phyloP scores from a whole-genome alignment of 2,888 invertebrate species.

The Carabus problematicus region DNA sequence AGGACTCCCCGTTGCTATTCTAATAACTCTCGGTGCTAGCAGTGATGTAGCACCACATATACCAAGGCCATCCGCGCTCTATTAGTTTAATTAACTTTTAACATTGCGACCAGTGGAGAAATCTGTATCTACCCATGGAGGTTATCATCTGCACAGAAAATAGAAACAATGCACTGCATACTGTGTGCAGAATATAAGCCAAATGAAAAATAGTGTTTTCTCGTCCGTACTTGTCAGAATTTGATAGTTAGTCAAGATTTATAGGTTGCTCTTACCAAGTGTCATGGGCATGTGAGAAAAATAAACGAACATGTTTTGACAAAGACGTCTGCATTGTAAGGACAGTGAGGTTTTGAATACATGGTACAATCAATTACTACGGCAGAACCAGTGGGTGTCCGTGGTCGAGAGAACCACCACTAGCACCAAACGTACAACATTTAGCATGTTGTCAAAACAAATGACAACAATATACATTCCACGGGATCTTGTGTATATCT shows the following conservation, averaged over 20 bases:
- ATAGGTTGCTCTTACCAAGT: too few relatives aligned
- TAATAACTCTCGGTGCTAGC: conserved; percentile 48
- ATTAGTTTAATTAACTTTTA: conserved; percentile 39
- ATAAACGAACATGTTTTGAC: conserved; percentile 32
- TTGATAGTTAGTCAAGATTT: too few relatives aligned
- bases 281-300: neutral
- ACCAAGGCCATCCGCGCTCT: conserved; percentile 33
- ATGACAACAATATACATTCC: conserved; percentile 39
- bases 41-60: conserved; percentile 21
- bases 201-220: too few relatives aligned
- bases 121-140: too few relatives aligned
- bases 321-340: conserved; percentile 31
- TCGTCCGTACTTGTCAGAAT: too few relatives aligned
- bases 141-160: too few relatives aligned
- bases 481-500: neutral
- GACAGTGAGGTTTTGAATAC: conserved; percentile 6
- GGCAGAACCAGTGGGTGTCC: conserved; percentile 11
- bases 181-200: too few relatives aligned
- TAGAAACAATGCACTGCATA: too few relatives aligned
- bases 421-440: conserved; percentile 17
- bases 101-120: conserved; percentile 24
- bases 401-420: neutral
- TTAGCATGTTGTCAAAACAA: conserved; percentile 37
- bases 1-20: conserved; percentile 51
- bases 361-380: conserved; percentile 33